Conservation (phyloP, 2,113 vertebrate genomes). For the Centropus bengalensis region DNA sequence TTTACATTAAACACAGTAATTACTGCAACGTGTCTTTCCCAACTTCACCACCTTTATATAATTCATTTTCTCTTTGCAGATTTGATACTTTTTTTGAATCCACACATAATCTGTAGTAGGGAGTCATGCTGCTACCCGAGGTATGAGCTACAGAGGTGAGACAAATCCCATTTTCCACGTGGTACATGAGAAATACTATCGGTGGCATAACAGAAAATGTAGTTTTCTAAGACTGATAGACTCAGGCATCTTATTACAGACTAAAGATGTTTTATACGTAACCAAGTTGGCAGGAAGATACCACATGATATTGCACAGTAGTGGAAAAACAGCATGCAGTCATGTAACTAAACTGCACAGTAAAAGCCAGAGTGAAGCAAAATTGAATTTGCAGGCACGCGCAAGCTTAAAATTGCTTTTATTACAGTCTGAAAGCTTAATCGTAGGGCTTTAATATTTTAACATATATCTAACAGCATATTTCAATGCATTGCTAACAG, state of each 20-base stretch:
- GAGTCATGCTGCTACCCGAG: neutral
- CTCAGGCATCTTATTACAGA: neutral
- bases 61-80: neutral
- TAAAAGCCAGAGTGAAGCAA: neutral
- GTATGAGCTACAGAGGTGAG: constrained; percentile 4
- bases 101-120: neutral
- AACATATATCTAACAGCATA: neutral
- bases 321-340: constrained; percentile 31
- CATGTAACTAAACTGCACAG: neutral
- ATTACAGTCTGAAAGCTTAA: constrained; percentile 20
- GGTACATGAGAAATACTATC: neutral
- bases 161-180: constrained; percentile 28
- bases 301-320: neutral
- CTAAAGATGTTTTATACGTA: neutral
- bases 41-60: neutral
- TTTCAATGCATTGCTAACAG: neutral
- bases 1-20: constrained; percentile 3
- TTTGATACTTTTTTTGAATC: neutral
- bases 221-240: constrained; percentile 7
- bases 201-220: neutral
- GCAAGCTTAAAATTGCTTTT: constrained; percentile 23
- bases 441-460: constrained; percentile 16
- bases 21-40: neutral
- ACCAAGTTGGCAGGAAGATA: constrained; percentile 14
- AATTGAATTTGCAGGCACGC: neutral